Conservation (phyloP, 2,113 vertebrate species). For the Daubentonia madagascariensis region DNA sequence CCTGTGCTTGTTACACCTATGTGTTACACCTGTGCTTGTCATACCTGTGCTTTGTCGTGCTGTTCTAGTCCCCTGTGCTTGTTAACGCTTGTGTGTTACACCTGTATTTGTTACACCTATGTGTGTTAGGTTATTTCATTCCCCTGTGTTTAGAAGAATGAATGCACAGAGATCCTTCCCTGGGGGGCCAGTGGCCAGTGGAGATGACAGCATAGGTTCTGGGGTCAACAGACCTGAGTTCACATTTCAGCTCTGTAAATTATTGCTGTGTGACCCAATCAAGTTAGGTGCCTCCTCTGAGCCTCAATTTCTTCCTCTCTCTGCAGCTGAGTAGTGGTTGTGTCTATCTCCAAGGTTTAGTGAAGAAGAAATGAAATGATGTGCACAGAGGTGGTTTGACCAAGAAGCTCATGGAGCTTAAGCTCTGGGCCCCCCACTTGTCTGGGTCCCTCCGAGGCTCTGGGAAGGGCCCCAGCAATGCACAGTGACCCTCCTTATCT, state of each 20-base stretch:
- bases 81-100: not conserved
- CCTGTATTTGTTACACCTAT: not conserved
- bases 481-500: too few species aligned
- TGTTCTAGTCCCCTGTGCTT: not conserved
- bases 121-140: fast-evolving
- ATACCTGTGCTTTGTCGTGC: not conserved
- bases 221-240: not conserved
- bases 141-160: not conserved
- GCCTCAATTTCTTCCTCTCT: not conserved
- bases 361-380: fast-evolving
- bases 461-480: fast-evolving
- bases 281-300: not conserved
- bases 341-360: not conserved
- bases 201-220: not conserved
- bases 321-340: fast-evolving
- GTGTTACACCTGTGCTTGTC: not conserved
- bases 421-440: fast-evolving
- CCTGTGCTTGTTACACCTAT: not conserved
- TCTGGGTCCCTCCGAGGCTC: not conserved
- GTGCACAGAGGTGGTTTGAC: fast-evolving
- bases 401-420: fast-evolving
- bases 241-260: not conserved
- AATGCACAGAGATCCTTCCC: not conserved
- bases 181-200: too few species aligned
- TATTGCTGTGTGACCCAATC: not conserved